These are phyloP conservation scores for Myotis brandtii DNA, from an alignment of 2,113 vertebrate genomes.

Conservation along the genomic window DNA sequence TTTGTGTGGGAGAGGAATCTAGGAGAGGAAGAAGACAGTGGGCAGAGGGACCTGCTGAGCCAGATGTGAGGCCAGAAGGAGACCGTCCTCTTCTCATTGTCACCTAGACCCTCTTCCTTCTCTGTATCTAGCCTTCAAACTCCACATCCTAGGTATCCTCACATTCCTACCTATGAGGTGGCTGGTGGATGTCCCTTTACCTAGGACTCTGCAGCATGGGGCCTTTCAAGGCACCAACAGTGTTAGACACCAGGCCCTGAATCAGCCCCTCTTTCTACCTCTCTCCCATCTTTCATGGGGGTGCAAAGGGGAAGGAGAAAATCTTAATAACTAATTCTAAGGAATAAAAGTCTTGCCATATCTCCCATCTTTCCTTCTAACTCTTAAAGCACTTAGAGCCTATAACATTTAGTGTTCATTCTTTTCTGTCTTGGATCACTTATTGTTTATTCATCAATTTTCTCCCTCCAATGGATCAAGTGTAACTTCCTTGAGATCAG, in stretches of 20 bases:
- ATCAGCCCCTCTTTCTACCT: background rate
- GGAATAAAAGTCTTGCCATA: background rate
- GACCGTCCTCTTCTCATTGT: conserved; percentile 43
- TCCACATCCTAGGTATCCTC: background rate
- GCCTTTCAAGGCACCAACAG: background rate
- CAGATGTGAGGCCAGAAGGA: conserved; percentile 54
- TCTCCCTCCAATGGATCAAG: background rate
- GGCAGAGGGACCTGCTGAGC: background rate
- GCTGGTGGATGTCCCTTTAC: background rate
- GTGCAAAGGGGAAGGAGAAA: background rate
- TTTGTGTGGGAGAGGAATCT: conserved; percentile 64
- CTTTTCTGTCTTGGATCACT: background rate
- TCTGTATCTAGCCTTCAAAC: too few species aligned
- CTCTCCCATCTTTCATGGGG: background rate
- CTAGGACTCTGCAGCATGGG: background rate
- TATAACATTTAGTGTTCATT: background rate
- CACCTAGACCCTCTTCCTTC: conserved; percentile 26
- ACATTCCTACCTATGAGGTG: background rate
- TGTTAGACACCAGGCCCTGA: background rate
- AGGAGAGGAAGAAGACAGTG: conserved; percentile 19
- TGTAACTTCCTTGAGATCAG: background rate
- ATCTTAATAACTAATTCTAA: background rate
- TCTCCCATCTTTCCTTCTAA: background rate
- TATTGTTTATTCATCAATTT: background rate
- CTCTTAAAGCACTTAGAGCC: background rate